Evolutionary conservation across 64 coral and sea anemone species (phyloP).

Genomic region (Montipora foliosa): DNA sequence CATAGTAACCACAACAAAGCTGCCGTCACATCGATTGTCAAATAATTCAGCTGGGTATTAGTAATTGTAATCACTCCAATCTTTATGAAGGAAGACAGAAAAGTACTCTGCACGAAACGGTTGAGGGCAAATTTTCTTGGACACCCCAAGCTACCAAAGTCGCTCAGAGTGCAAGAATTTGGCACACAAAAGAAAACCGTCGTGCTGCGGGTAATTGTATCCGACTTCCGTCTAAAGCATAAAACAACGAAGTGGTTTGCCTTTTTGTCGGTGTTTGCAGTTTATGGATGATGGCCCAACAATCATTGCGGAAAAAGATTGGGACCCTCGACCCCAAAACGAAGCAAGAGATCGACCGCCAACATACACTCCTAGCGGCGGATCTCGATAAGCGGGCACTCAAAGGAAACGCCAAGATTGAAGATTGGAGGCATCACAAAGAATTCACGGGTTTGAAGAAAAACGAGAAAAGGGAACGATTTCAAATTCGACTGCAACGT

Average conservation of each 20-base stretch:
- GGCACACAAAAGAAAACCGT: too few relatives aligned
- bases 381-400: slow-evolving; percentile 75
- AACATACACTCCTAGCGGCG: slow-evolving; percentile 63
- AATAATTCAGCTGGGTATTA: not conserved
- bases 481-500: slow-evolving; percentile 43
- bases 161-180: not conserved
- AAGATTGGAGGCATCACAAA: slow-evolving; percentile 78
- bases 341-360: slow-evolving; percentile 69
- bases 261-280: not conserved
- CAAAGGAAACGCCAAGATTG: slow-evolving; percentile 74
- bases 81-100: not conserved
- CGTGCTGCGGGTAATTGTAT: not conserved
- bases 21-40: not conserved
- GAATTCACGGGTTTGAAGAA: slow-evolving; percentile 56
- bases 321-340: slow-evolving; percentile 34
- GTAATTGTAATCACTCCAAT: not conserved
- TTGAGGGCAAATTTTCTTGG: not conserved
- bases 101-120: not conserved
- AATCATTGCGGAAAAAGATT: not conserved
- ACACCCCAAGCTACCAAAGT: not conserved
- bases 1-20: not conserved
- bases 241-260: not conserved
- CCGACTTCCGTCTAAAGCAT: not conserved
- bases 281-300: not conserved
- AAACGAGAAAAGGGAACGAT: slow-evolving; percentile 65